Evolutionary conservation across 2,888 invertebrate genomes (phyloP).

Genomic region (Apomyelois bistriatella): DNA sequence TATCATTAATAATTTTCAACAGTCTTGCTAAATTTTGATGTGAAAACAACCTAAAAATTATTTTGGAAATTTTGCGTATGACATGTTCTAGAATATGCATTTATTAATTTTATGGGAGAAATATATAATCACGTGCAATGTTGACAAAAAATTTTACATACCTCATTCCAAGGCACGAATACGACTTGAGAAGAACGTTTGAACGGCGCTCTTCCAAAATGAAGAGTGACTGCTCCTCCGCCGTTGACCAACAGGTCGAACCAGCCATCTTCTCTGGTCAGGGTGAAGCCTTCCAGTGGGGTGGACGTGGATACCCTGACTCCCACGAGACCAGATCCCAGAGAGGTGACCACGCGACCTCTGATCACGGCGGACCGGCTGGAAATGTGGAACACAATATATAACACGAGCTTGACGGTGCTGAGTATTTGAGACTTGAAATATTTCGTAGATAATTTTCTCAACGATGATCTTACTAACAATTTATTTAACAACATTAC

Average conservation of each 20-base stretch:
- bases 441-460: no score
- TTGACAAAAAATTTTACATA: slow-evolving; percentile 34
- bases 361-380: slow-evolving; percentile 98
- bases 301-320: slow-evolving; percentile 96
- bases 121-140: no score
- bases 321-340: slow-evolving; percentile 96
- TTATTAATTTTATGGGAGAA: no score
- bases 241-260: slow-evolving; percentile 99
- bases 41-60: no score
- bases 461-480: no score
- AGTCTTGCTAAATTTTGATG: no score
- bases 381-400: slow-evolving; percentile 32
- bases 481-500: no score
- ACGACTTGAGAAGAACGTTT: slow-evolving; percentile 92
- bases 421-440: background rate
- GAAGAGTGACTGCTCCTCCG: slow-evolving; percentile 97
- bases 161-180: slow-evolving; percentile 98
- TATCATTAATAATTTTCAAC: no score
- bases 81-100: no score
- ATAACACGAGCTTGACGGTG: background rate
- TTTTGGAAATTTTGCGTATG: no score
- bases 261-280: slow-evolving; percentile 95
- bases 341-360: slow-evolving; percentile 94
- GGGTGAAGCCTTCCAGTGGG: slow-evolving; percentile 96
- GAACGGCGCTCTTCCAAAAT: slow-evolving; percentile 95